Conservation (phyloP, 1,140 invertebrate species). For the Drosophila ohnishii region DNA sequence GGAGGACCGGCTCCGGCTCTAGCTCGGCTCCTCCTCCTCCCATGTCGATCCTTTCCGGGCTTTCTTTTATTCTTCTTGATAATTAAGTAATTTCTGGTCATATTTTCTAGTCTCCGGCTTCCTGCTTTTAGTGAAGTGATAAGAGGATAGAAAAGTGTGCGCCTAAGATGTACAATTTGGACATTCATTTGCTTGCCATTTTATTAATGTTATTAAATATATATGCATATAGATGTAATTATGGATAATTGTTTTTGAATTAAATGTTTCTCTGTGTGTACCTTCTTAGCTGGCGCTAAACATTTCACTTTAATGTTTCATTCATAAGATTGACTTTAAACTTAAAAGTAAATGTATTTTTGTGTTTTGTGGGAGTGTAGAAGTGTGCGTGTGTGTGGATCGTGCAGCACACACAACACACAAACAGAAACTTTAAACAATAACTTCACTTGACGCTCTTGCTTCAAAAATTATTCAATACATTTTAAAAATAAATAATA, state of each 20-base stretch:
- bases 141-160: slow-evolving; percentile 47
- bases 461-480: slow-evolving; percentile 64
- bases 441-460: slow-evolving; percentile 44
- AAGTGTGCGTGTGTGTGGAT: slow-evolving; percentile 16
- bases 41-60: background rate
- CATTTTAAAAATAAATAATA: slow-evolving; percentile 75
- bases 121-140: background rate
- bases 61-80: slow-evolving; percentile 10
- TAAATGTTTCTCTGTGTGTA: slow-evolving; percentile 33
- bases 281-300: slow-evolving; percentile 61
- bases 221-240: slow-evolving; percentile 60
- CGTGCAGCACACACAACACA: slow-evolving; percentile 27
- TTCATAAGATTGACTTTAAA: slow-evolving; percentile 67
- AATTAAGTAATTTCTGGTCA: slow-evolving; percentile 55
- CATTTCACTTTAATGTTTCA: slow-evolving; percentile 70
- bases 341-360: slow-evolving; percentile 63
- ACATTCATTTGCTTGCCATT: slow-evolving; percentile 60
- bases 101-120: slow-evolving; percentile 35
- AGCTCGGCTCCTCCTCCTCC: background rate
- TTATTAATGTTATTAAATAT: slow-evolving; percentile 73
- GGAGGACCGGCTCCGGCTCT: background rate
- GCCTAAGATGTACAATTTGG: slow-evolving; percentile 54
- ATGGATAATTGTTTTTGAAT: slow-evolving; percentile 35
- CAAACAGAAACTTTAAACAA: slow-evolving; percentile 19
- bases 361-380: slow-evolving; percentile 29